These are phyloP conservation scores for Myotis brandtii DNA, from an alignment of 2,113 vertebrate species.

Conservation along the genomic window DNA sequence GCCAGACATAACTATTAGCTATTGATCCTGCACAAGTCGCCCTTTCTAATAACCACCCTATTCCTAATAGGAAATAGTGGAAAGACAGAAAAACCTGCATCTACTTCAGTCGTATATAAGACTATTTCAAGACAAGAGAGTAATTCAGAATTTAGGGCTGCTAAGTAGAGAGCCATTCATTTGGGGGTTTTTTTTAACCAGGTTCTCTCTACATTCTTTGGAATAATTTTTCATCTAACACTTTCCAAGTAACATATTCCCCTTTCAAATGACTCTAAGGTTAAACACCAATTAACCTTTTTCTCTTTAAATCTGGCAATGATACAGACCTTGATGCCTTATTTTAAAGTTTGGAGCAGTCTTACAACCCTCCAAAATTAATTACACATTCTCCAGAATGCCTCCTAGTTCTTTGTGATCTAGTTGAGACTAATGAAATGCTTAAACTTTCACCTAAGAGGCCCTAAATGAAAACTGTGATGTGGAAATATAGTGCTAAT, in stretches of 20 bases:
- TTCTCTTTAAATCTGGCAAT: slow-evolving; percentile 57
- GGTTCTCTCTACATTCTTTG: slow-evolving; percentile 26
- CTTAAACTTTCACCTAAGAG: neutral
- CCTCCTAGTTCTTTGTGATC: neutral
- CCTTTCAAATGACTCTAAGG: slow-evolving; percentile 44
- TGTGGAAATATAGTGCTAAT: neutral
- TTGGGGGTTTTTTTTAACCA: slow-evolving; percentile 17
- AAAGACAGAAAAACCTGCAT: neutral
- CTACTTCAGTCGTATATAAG: neutral
- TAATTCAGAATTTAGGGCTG: slow-evolving; percentile 3
- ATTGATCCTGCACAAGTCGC: neutral
- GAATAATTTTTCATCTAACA: slow-evolving; percentile 50
- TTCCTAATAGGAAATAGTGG: neutral
- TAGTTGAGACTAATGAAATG: neutral
- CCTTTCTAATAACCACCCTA: neutral
- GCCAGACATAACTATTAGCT: neutral
- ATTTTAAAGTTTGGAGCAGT: slow-evolving; percentile 31
- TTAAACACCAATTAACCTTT: slow-evolving; percentile 63
- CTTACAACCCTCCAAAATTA: slow-evolving; percentile 25
- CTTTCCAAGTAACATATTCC: slow-evolving; percentile 49
- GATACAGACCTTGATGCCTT: neutral
- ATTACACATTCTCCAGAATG: slow-evolving; percentile 35
- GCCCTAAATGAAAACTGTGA: neutral
- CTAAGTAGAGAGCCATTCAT: slow-evolving; percentile 6
- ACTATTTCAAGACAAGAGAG: slow-evolving; percentile 36